Evolutionary conservation across 2,797 vertebrate genomes (phyloP), one percentile per base, ranked within the genome.

Genomic region (Danio aesculapii): DNA sequence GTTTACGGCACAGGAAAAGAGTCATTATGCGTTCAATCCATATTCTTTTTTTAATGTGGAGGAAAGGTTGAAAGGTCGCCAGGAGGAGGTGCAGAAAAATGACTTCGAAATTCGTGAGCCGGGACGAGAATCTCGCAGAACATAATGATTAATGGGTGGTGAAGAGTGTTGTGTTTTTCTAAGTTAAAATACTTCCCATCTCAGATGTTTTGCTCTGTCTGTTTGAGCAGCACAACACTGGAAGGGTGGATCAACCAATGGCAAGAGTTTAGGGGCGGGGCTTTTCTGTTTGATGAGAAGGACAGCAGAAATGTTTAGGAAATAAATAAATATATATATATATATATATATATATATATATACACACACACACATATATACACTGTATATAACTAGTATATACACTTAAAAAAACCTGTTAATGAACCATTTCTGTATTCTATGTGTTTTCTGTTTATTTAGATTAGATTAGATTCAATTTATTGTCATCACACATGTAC

Each of bases 1-100:
- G 77, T 87, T 87, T 87, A 86, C 58, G 62, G 83, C 64, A 71
- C 81, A 84, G 86, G 84, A 87, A 87, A 66, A 81, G 83, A 82
- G 55, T 82, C 83, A 84, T 87, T 84, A 86, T 77, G 76, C 70
- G 52, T 81, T 84, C 81, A 63, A 77, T 86, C 76, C 75, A 50
- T 86, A 70, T 84, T 82, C 47, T 78, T 84, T 79, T 71, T 75
- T 61, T 67, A 75, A 50, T 41, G 49, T 30, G 52, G 63, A 68
- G 73, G 75, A 53, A 78, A 61, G 43, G 75, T 76, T 67, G 73
- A 76, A 84, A 84, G 86, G 83, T 87, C 75, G 63, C 44, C 46
- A 21, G 8, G 55, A 84, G 74, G 49, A 69, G 68, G 72, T 47
- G 50, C 59, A 81, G 76, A 84, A 81, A 79, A 81, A 66, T 43